Percentiles rank a stretch among this genome's conserved stretches.
phyloP scores from a whole-genome alignment of 1,140 invertebrate genomes.

The Aplysia californica region DNA sequence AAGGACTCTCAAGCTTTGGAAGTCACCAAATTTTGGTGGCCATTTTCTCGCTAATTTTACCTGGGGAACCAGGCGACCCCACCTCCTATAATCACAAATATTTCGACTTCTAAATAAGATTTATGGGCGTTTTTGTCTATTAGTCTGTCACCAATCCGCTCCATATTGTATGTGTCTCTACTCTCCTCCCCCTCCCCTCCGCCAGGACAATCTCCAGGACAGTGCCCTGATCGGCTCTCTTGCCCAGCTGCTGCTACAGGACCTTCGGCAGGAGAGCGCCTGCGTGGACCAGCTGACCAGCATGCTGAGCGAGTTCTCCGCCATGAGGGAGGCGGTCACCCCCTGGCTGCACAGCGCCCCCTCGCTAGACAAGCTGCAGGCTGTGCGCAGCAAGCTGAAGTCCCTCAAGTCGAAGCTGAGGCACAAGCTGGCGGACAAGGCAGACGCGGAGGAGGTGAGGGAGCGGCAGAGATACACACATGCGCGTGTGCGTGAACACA shows the following conservation, averaged over 20 bases:
- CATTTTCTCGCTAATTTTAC: too few species aligned
- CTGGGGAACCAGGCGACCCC: too few species aligned
- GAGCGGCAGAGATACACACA: too few species aligned
- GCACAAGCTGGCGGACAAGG: slow-evolving; percentile 51
- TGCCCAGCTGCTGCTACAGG: slow-evolving; percentile 38
- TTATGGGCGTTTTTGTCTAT: too few species aligned
- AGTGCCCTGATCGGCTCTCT: slow-evolving; percentile 39
- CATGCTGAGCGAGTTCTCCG: slow-evolving; percentile 35
- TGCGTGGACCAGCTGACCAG: slow-evolving; percentile 37
- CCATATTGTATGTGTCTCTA: too few species aligned
- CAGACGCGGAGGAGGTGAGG: slow-evolving; percentile 52
- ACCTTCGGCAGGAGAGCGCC: slow-evolving; percentile 38
- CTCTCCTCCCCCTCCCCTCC: too few species aligned
- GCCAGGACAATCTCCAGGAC: slow-evolving; percentile 42
- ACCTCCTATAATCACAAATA: too few species aligned
- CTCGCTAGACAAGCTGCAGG: slow-evolving; percentile 35
- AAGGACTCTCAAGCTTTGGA: too few species aligned
- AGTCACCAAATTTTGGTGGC: too few species aligned
- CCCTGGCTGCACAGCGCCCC: slow-evolving; percentile 45
- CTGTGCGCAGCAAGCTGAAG: slow-evolving; percentile 37
- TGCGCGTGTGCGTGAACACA: too few species aligned
- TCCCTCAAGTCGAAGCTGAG: slow-evolving; percentile 51
- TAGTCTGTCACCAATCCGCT: too few species aligned
- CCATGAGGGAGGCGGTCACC: slow-evolving; percentile 34
- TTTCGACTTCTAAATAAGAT: too few species aligned